Conservation (phyloP, 2,888 invertebrate genomes). For the Bhutanitis thaidina region DNA sequence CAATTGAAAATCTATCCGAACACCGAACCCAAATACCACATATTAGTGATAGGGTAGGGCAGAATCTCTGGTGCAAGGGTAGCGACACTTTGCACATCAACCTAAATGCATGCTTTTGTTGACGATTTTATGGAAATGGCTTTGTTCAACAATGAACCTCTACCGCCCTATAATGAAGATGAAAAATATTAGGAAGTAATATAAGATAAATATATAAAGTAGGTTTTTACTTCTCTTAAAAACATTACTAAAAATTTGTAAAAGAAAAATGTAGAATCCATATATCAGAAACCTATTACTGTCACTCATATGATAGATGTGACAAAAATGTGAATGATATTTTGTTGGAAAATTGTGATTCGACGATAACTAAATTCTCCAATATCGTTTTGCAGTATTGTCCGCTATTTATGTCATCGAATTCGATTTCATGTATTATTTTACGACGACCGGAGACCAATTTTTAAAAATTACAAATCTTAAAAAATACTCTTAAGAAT, state of each 20-base stretch:
- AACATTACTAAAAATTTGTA: background rate
- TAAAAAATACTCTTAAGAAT: background rate
- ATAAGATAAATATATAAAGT: too few relatives aligned
- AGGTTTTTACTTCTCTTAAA: background rate
- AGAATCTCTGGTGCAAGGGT: too few relatives aligned
- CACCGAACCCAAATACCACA: too few relatives aligned
- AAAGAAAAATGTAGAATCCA: conserved; percentile 8
- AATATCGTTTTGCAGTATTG: conserved; percentile 3
- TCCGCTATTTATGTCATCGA: background rate
- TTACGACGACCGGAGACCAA: background rate
- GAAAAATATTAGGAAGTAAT: too few relatives aligned
- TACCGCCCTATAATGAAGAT: too few relatives aligned
- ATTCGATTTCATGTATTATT: background rate
- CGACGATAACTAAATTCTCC: conserved; percentile 5
- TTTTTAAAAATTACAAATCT: background rate
- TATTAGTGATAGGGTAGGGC: too few relatives aligned
- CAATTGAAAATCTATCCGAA: too few relatives aligned
- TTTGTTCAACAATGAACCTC: too few relatives aligned
- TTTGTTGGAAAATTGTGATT: conserved; percentile 12
- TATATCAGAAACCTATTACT: conserved; percentile 18
- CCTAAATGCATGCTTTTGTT: too few relatives aligned
- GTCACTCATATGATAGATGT: conserved; percentile 17
- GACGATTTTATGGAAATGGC: too few relatives aligned
- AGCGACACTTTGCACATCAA: too few relatives aligned
- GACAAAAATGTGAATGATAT: conserved; percentile 11